Evolutionary conservation across 2,113 vertebrate species (phyloP).

Genomic region (Entomyzon cyanotis): DNA sequence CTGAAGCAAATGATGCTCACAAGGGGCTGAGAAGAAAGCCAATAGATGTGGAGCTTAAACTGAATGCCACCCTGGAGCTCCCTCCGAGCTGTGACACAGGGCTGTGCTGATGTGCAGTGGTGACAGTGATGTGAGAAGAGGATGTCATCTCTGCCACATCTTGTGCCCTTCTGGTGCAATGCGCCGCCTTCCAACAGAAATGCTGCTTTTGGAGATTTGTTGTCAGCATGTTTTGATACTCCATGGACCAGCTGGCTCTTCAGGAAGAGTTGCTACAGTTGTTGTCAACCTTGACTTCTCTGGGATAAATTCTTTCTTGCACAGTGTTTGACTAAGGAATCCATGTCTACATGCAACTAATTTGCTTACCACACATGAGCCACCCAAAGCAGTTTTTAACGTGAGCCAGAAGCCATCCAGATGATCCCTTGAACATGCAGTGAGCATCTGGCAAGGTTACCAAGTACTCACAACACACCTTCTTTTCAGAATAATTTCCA

Average conservation of each 20-base stretch:
- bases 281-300: not conserved
- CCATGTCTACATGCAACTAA: not conserved
- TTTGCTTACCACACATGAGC: not conserved
- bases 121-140: not conserved
- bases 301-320: not conserved
- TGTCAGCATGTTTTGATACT: not conserved
- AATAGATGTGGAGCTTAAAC: slow-evolving; percentile 72
- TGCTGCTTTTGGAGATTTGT: not conserved
- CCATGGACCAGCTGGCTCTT: not conserved
- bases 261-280: not conserved
- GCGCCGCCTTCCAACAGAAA: rapidly evolving
- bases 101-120: not conserved
- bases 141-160: not conserved
- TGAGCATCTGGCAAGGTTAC: not conserved
- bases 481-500: not conserved
- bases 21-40: slow-evolving; percentile 71
- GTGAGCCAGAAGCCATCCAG: not conserved
- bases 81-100: not conserved
- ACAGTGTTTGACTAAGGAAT: not conserved
- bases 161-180: not conserved
- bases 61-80: slow-evolving; percentile 62
- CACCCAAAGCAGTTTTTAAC: not conserved
- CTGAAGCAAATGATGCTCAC: slow-evolving; percentile 71
- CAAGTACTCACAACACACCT: not conserved
- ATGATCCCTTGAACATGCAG: not conserved